These are phyloP conservation scores for Pimephales promelas DNA, from an alignment of 2,113 vertebrate species.

Conservation along the genomic window DNA sequence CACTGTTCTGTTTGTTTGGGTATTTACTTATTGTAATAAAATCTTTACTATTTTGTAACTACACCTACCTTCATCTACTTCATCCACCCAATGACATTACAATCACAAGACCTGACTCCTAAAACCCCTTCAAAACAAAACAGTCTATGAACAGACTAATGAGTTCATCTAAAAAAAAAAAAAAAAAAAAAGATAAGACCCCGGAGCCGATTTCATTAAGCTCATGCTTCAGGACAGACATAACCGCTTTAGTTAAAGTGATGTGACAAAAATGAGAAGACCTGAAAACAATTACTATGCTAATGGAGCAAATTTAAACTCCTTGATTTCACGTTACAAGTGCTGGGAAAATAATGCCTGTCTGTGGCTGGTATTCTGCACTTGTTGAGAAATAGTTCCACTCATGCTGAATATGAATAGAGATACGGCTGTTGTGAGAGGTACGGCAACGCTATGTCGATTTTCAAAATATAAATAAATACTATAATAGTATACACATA, in stretches of 20 bases:
- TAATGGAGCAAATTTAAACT: slow-evolving; percentile 52
- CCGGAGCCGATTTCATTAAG: slow-evolving; percentile 54
- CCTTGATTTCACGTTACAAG: slow-evolving; percentile 30
- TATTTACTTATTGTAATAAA: no score
- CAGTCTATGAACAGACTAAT: slow-evolving; percentile 51
- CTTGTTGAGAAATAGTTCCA: background rate
- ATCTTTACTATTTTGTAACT: no score
- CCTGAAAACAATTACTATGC: slow-evolving; percentile 60
- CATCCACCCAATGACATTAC: no score
- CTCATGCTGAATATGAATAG: background rate
- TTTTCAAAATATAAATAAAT: background rate
- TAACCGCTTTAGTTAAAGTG: slow-evolving; percentile 46
- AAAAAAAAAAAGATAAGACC: slow-evolving; percentile 30
- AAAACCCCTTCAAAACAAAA: slow-evolving; percentile 35
- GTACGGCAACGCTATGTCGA: background rate
- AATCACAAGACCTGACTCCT: slow-evolving; percentile 20
- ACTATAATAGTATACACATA: no score
- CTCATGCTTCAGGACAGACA: slow-evolving; percentile 36
- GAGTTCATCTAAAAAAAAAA: slow-evolving; percentile 29
- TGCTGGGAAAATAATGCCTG: slow-evolving; percentile 30
- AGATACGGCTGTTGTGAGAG: background rate
- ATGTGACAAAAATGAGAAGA: slow-evolving; percentile 48
- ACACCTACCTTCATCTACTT: no score
- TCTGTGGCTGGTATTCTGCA: slow-evolving; percentile 19
- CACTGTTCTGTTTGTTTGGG: no score